Percentiles rank a stretch among this genome's conserved stretches.
Evolutionary conservation across 2,797 vertebrate genomes (phyloP).

Genomic region (Sitta carolinensis): DNA sequence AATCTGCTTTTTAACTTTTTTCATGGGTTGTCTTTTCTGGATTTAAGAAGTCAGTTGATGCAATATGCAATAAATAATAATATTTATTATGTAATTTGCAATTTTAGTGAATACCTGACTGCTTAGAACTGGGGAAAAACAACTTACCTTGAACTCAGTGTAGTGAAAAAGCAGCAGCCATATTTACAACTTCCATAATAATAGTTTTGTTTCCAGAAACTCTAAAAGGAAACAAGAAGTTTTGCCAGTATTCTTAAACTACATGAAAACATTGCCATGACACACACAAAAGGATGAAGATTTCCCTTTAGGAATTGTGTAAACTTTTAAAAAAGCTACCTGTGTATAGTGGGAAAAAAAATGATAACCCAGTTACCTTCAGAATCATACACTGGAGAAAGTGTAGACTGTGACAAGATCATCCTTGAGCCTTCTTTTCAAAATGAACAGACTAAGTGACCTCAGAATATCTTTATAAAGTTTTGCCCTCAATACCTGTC

Average conservation of each 20-base stretch:
- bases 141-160: neutral
- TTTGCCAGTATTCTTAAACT: neutral
- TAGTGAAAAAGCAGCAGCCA: neutral
- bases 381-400: neutral
- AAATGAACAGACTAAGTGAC: neutral
- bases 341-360: neutral
- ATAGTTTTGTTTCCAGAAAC: neutral
- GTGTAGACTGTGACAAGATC: fast-evolving
- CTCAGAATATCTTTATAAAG: neutral
- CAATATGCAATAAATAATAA: neutral
- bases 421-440: neutral
- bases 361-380: neutral
- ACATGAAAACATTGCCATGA: neutral
- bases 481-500: neutral
- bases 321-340: neutral
- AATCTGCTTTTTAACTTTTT: neutral
- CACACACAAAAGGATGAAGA: neutral
- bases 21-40: neutral
- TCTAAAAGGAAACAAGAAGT: neutral
- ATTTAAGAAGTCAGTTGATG: neutral
- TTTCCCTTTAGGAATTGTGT: neutral
- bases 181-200: neutral
- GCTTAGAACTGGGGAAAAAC: neutral
- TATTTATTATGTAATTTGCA: neutral
- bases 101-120: neutral